These are phyloP conservation scores for Caloenas nicobarica DNA, from an alignment of 2,113 vertebrate genomes.

Conservation along the genomic window DNA sequence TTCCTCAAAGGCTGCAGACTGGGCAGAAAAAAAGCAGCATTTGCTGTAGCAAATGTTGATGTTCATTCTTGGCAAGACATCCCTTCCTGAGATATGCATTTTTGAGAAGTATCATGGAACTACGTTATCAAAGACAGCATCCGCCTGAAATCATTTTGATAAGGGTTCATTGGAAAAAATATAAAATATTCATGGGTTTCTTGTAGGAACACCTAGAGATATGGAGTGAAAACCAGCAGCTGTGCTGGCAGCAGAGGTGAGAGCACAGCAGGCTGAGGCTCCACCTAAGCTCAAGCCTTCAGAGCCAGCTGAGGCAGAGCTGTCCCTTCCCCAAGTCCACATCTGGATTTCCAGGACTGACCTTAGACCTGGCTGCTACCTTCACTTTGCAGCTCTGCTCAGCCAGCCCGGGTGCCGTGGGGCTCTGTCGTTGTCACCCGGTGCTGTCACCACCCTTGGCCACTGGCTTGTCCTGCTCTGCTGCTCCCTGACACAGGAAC, in stretches of 20 bases:
- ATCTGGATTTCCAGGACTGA: background rate
- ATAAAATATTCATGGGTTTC: background rate
- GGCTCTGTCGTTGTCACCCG: background rate
- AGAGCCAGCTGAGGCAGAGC: background rate
- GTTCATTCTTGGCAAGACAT: background rate
- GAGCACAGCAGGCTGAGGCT: background rate
- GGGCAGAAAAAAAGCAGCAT: background rate
- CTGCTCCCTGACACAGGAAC: background rate
- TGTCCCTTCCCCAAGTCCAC: background rate
- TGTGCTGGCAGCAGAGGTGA: background rate
- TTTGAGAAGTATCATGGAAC: background rate
- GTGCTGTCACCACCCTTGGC: background rate
- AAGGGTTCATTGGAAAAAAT: background rate
- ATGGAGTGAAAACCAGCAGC: too few species aligned
- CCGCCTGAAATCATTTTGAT: background rate
- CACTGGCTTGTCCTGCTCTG: background rate
- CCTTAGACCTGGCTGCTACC: background rate
- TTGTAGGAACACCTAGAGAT: background rate
- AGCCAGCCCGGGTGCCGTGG: background rate
- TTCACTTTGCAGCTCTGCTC: background rate
- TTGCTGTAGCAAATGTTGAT: background rate
- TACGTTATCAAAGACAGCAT: background rate
- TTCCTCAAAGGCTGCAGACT: background rate
- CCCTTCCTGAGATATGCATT: background rate
- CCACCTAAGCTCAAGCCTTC: background rate